Evolutionary conservation across 2,797 vertebrate genomes (phyloP).

Genomic region (Brachyrhaphis roseni): DNA sequence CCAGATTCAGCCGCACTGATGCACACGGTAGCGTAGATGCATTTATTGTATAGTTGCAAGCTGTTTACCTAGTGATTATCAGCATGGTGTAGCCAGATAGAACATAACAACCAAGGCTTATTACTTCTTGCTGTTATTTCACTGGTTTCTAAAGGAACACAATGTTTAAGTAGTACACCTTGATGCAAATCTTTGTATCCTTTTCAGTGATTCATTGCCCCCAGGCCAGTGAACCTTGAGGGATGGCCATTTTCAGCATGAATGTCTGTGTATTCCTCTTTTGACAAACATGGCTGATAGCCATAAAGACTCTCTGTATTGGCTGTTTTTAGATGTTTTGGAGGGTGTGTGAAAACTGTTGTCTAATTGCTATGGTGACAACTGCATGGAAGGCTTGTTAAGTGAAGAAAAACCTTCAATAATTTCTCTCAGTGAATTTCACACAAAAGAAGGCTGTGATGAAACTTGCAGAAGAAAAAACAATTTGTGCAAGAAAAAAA

Average conservation of each 20-base stretch:
- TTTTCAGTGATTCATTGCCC: conserved; percentile 43
- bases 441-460: conserved; percentile 5
- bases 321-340: conserved; percentile 65
- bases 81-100: conserved; percentile 23
- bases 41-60: conserved; percentile 41
- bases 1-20: not conserved
- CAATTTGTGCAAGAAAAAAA: not conserved
- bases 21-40: conserved; percentile 14
- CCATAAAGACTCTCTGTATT: conserved; percentile 75
- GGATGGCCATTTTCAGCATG: conserved; percentile 60
- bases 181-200: conserved; percentile 69
- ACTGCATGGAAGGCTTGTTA: conserved; percentile 46
- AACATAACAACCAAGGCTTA: conserved; percentile 1
- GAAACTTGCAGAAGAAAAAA: not conserved
- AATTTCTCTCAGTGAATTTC: conserved; percentile 22
- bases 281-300: conserved; percentile 69
- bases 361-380: conserved; percentile 76
- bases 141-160: conserved; percentile 28
- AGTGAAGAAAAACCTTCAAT: conserved; percentile 38
- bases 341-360: conserved; percentile 66
- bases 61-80: conserved; percentile 55
- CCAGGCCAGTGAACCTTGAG: conserved; percentile 59
- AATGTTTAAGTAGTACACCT: conserved; percentile 27
- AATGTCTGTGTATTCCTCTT: conserved; percentile 79
- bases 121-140: conserved; percentile 27